Conservation (phyloP, 2,113 vertebrate species). For the Pitta sordida region DNA sequence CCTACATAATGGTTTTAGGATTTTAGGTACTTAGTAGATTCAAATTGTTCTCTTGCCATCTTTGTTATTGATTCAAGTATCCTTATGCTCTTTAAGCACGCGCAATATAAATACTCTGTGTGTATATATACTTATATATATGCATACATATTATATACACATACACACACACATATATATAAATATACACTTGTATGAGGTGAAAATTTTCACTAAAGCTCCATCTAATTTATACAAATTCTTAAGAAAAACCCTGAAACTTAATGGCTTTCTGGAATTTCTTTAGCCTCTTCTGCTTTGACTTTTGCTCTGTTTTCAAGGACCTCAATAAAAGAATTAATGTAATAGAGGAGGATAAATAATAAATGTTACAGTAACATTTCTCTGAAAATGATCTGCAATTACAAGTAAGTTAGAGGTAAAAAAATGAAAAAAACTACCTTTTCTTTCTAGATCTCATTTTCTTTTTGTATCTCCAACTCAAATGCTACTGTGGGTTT, state of each 20-base stretch:
- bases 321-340: background rate
- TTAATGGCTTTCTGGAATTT: background rate
- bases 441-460: background rate
- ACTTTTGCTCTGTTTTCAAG: background rate
- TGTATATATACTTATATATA: no score
- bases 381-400: background rate
- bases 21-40: slow-evolving; percentile 52
- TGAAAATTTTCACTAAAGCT: background rate
- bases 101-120: no score
- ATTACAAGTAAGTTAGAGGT: background rate
- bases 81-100: background rate
- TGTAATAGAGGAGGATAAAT: background rate
- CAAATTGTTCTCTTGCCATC: background rate
- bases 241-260: background rate
- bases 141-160: no score
- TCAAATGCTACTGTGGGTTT: background rate
- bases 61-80: slow-evolving; percentile 18
- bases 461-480: background rate
- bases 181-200: background rate
- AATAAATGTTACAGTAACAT: background rate
- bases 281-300: background rate
- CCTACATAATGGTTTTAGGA: slow-evolving; percentile 15
- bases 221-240: background rate
- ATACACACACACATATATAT: no score
- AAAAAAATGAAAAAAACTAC: background rate